phyloP scores from a whole-genome alignment of 2,797 vertebrate species.

The Lithobates sylvaticus region DNA sequence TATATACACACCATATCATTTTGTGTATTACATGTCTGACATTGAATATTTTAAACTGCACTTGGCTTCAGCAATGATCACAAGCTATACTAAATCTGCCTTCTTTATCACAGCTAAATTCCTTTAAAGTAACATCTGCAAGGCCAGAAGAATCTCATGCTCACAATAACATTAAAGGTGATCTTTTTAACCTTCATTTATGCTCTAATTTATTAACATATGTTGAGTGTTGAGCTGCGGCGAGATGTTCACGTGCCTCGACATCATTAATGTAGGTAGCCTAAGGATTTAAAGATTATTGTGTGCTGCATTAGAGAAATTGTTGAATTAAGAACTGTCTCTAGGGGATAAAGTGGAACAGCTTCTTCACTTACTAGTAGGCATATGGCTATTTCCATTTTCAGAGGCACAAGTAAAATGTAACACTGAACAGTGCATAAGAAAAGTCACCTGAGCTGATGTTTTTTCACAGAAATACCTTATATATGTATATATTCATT shows the following conservation, averaged over 20 bases:
- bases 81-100: neutral
- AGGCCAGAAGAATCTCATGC: slow-evolving; percentile 38
- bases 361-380: slow-evolving; percentile 54
- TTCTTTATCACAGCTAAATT: neutral
- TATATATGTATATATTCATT: neutral
- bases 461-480: neutral
- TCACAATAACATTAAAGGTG: slow-evolving; percentile 67
- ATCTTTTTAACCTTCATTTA: slow-evolving; percentile 73
- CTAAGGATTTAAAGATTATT: slow-evolving; percentile 77
- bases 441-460: neutral
- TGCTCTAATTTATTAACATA: slow-evolving; percentile 74
- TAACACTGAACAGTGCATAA: slow-evolving; percentile 54
- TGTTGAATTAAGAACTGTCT: slow-evolving; percentile 78
- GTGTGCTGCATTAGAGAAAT: slow-evolving; percentile 72
- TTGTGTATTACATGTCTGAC: neutral
- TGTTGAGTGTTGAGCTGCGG: slow-evolving; percentile 67
- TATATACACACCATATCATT: neutral
- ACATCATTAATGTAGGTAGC: slow-evolving; percentile 70
- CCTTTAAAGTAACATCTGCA: slow-evolving; percentile 43
- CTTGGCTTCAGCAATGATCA: neutral
- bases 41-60: neutral
- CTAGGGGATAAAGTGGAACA: slow-evolving; percentile 69
- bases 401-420: slow-evolving; percentile 71
- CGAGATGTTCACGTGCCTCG: slow-evolving; percentile 70
- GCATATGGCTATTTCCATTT: slow-evolving; percentile 76